Evolutionary conservation across 2,888 invertebrate species (phyloP).

Genomic region (Thymelicus sylvestris): DNA sequence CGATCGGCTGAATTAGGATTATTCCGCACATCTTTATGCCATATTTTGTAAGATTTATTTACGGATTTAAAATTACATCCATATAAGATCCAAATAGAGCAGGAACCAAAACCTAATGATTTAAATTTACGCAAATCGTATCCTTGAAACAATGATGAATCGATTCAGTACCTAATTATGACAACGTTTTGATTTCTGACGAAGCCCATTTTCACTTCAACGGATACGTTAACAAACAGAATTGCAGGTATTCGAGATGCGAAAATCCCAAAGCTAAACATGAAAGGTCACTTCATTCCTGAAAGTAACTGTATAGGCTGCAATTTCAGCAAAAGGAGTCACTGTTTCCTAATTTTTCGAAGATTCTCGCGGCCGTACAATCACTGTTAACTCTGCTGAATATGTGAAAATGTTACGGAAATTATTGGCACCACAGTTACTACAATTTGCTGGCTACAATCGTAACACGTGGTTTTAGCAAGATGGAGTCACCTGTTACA

Average conservation of each 20-base stretch:
- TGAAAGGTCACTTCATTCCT: constrained; percentile 40
- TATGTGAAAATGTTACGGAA: constrained; percentile 42
- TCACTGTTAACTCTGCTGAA: constrained; percentile 42
- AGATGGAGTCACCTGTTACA: constrained; percentile 43
- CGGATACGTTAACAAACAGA: too few relatives aligned
- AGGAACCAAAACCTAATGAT: too few relatives aligned
- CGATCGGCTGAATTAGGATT: constrained; percentile 4
- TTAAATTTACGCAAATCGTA: too few relatives aligned
- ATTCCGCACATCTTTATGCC: background rate
- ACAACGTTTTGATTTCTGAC: too few relatives aligned
- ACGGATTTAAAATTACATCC: background rate
- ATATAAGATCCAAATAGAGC: too few relatives aligned
- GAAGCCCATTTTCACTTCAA: too few relatives aligned
- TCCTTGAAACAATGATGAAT: too few relatives aligned
- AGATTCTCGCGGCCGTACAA: constrained; percentile 40
- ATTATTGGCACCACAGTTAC: constrained; percentile 41
- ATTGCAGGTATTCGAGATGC: constrained; percentile 22
- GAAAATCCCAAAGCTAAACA: constrained; percentile 42
- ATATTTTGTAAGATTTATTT: background rate
- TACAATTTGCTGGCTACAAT: constrained; percentile 42
- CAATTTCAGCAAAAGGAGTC: constrained; percentile 40
- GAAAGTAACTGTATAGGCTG: constrained; percentile 40
- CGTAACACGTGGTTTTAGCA: constrained; percentile 43
- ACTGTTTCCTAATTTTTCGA: constrained; percentile 42
- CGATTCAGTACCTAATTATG: background rate